Evolutionary conservation across 1,140 invertebrate genomes (phyloP).

Genomic region (Dendrolimus punctatus): DNA sequence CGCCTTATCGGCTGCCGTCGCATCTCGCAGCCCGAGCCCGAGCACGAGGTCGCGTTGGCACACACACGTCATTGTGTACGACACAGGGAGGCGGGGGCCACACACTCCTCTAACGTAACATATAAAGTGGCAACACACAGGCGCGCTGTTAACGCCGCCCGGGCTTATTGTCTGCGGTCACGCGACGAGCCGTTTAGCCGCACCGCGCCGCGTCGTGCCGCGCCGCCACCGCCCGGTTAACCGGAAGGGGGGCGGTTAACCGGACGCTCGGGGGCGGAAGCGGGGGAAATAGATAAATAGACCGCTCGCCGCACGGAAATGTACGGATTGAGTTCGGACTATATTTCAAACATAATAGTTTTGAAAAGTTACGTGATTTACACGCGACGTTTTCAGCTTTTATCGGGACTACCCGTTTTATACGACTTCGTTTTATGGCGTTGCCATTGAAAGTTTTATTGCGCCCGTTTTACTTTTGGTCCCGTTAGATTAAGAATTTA

Average conservation of each 20-base stretch:
- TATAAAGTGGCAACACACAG: conserved; percentile 71
- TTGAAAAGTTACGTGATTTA: conserved; percentile 67
- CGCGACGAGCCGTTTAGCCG: conserved; percentile 70
- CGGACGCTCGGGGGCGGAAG: conserved; percentile 65
- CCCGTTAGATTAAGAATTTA: conserved; percentile 28
- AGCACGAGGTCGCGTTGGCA: conserved; percentile 7
- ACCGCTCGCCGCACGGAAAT: conserved; percentile 67
- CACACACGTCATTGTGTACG: conserved; percentile 17
- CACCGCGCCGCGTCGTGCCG: conserved; percentile 49
- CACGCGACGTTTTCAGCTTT: conserved; percentile 58
- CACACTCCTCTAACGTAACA: conserved; percentile 60
- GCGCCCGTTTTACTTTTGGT: conserved; percentile 34
- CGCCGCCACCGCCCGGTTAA: conserved; percentile 65
- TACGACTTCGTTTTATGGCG: conserved; percentile 43
- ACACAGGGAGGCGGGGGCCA: conserved; percentile 23
- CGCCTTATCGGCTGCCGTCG: conserved; percentile 13
- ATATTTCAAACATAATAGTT: conserved; percentile 69
- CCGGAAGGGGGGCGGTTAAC: conserved; percentile 70
- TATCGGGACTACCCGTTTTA: conserved; percentile 42
- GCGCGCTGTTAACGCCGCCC: conserved; percentile 67
- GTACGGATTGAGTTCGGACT: conserved; percentile 69
- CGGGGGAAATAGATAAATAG: conserved; percentile 71
- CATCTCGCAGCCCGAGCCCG: conserved; percentile 15
- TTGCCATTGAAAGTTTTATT: conserved; percentile 44
- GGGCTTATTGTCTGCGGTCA: conserved; percentile 71